Conservation (phyloP, 64 coral and sea anemone genomes). For the Anthopleura sola region DNA sequence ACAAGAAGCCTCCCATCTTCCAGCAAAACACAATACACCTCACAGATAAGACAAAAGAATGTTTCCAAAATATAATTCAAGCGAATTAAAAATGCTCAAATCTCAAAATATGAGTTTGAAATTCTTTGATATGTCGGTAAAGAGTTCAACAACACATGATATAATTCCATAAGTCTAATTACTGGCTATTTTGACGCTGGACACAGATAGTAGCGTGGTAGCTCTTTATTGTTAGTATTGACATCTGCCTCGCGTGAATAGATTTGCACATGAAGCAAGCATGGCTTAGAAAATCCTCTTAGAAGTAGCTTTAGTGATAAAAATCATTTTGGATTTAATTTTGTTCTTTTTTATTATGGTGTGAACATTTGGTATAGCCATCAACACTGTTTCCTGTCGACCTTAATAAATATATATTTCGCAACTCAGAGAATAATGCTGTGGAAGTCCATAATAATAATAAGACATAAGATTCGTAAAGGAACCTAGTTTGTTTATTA, state of each 20-base stretch:
- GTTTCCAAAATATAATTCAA: neutral
- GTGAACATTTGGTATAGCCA: neutral
- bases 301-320: neutral
- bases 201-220: neutral
- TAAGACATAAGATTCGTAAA: neutral
- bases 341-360: neutral
- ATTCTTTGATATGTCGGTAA: neutral
- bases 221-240: neutral
- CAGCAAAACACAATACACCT: neutral
- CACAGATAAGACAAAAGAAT: neutral
- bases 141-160: neutral
- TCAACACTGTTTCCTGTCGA: neutral
- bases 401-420: neutral
- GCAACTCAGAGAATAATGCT: neutral
- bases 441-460: neutral
- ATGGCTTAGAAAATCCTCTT: neutral
- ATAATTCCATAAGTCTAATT: neutral
- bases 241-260: constrained; percentile 5
- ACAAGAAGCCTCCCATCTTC: neutral
- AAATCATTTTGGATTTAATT: neutral
- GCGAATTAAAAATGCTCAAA: neutral
- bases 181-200: neutral
- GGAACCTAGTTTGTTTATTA: neutral
- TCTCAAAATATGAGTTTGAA: neutral
- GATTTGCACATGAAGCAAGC: neutral